Evolutionary conservation across 2,113 vertebrate species (phyloP).

Genomic region (Embiotoca jacksoni): DNA sequence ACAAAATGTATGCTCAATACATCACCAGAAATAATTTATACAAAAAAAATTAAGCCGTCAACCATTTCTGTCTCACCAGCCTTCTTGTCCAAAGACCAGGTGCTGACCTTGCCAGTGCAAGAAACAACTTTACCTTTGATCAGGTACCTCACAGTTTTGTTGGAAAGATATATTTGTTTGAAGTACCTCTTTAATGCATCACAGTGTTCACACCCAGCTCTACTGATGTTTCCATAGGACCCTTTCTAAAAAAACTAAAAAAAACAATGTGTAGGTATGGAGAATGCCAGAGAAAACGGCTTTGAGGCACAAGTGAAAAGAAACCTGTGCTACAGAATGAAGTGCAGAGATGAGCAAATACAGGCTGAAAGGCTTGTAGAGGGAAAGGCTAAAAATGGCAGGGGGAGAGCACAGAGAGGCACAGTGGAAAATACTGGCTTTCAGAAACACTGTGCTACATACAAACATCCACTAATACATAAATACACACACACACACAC

Average conservation of each 20-base stretch:
- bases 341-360: slow-evolving; percentile 7
- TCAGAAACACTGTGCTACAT: slow-evolving; percentile 38
- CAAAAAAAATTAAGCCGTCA: slow-evolving; percentile 15
- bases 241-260: neutral
- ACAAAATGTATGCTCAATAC: neutral
- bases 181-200: slow-evolving; percentile 14
- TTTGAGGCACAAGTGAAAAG: slow-evolving; percentile 22
- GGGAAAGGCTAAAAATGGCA: neutral
- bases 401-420: slow-evolving; percentile 7
- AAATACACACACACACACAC: neutral
- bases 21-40: neutral
- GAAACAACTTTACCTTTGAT: slow-evolving; percentile 26
- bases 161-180: slow-evolving; percentile 23
- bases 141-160: neutral
- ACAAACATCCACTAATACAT: slow-evolving; percentile 40
- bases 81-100: slow-evolving; percentile 10
- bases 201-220: slow-evolving; percentile 16
- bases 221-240: neutral
- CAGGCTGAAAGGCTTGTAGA: slow-evolving; percentile 8
- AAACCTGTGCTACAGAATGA: slow-evolving; percentile 13
- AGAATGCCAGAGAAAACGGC: neutral
- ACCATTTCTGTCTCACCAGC: slow-evolving; percentile 16
- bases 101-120: slow-evolving; percentile 64
- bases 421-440: slow-evolving; percentile 37
- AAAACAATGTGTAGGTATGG: neutral